Percentiles rank a stretch among this genome's conserved stretches.
These are phyloP conservation scores for Zelleria hepariella DNA, from an alignment of 2,888 invertebrate genomes.

Conservation along the genomic window DNA sequence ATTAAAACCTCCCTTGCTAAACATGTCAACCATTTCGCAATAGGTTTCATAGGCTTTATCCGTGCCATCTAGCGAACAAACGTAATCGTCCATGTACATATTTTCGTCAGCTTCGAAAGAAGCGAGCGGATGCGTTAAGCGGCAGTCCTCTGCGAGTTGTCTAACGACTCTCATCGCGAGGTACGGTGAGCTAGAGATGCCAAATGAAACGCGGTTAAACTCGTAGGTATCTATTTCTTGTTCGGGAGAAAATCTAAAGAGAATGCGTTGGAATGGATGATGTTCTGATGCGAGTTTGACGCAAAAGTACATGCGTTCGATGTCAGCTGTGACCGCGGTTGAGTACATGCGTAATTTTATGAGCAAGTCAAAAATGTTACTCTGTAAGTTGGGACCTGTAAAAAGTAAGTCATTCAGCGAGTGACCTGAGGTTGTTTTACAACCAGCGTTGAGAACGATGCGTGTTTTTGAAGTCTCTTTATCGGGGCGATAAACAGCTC, in stretches of 20 bases:
- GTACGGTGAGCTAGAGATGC: neutral
- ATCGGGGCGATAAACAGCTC: neutral
- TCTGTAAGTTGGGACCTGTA: slow-evolving; percentile 1
- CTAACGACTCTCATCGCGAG: neutral
- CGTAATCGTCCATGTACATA: neutral
- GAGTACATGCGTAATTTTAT: slow-evolving; percentile 1
- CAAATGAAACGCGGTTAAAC: neutral
- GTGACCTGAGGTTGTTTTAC: neutral
- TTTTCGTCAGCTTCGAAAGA: neutral
- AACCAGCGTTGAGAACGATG: slow-evolving; percentile 2
- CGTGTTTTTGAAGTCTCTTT: neutral
- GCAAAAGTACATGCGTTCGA: slow-evolving; percentile 3
- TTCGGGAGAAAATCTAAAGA: neutral
- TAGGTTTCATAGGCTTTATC: neutral
- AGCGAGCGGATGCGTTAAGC: neutral
- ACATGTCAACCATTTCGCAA: neutral
- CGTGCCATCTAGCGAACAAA: neutral
- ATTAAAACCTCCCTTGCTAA: neutral
- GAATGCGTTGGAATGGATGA: neutral
- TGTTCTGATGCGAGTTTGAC: neutral
- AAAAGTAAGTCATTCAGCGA: slow-evolving; percentile 2
- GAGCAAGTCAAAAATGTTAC: neutral
- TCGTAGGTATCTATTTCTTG: neutral
- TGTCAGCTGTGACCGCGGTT: neutral
- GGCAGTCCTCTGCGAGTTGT: neutral